Evolutionary conservation across 1,140 invertebrate species (phyloP).

Genomic region (Drosophila arizonae): DNA sequence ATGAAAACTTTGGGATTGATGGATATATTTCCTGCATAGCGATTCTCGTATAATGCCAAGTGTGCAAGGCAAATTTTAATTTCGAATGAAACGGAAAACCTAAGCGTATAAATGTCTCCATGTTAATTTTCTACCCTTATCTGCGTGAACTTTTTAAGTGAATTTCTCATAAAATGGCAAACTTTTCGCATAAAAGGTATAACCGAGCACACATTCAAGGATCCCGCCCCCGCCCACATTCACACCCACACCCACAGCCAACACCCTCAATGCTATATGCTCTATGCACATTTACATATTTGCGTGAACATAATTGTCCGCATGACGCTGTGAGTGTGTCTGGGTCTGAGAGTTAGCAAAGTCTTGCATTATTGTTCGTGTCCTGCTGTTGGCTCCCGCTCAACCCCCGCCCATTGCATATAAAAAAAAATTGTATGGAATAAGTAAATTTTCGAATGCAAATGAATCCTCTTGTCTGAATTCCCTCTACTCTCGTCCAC

Average conservation of each 20-base stretch:
- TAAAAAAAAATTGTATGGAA: constrained; percentile 5
- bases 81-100: neutral
- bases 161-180: constrained; percentile 56
- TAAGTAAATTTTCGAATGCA: constrained; percentile 58
- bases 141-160: constrained; percentile 59
- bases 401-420: neutral
- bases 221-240: constrained; percentile 1
- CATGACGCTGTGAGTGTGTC: constrained; percentile 19
- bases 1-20: too few species aligned
- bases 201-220: constrained; percentile 37
- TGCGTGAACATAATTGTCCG: constrained; percentile 60
- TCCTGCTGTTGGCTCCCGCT: constrained; percentile 9
- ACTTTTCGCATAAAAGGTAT: constrained; percentile 63
- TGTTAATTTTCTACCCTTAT: constrained; percentile 57
- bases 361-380: constrained; percentile 27
- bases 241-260: constrained; percentile 6
- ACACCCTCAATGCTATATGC: constrained; percentile 8
- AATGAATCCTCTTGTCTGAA: constrained; percentile 51
- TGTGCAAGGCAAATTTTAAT: neutral
- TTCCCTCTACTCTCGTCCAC: constrained; percentile 5
- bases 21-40: neutral
- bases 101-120: constrained; percentile 43
- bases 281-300: constrained; percentile 52
- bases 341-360: constrained; percentile 23
- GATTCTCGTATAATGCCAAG: neutral